Base-by-base conservation (phyloP, 2,113 vertebrate species). In the Falco punctatus region DNA sequence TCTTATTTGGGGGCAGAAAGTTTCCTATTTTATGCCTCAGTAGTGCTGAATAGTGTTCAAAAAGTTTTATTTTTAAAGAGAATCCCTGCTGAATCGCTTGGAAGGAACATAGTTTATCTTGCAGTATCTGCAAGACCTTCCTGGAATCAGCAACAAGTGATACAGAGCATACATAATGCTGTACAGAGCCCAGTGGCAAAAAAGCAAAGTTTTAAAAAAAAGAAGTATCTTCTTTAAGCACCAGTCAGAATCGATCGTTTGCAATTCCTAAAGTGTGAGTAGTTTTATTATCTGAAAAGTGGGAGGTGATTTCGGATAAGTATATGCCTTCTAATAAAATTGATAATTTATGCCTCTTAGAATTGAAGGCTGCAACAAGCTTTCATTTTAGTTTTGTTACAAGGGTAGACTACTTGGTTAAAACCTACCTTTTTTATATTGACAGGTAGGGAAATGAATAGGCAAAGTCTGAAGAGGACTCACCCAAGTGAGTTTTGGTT, bases 121-220 rank as follows among this genome's bases (percentile, higher is more conserved):
- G 57, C 83, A 75, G 57, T 46, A 35, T 84, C 57, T 92, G 64
- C 55, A 71, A 78, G 40, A 30, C 88, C 35, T 46, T 93, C 22
- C 57, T 94, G 77, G 73, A 91, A 81, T 92, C 80, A 88, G 94
- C 93, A 95, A 88, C 72, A 72, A 92, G 75, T 62, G 57, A 62
- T 33, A 72, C 54, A 55, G 86, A 86, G 64, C 1, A 0, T 59
- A 32, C 13, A 11, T 58, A 66, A n/a, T 44, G 32, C 55, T 67
- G 33, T 49, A 48, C 30, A 61, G 49, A 93, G 26, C 70, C 30
- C 52, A 72, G 57, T 61, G 57, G 30, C 66, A 64, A 38, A 24
- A 78, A 83, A 83, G 27, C 1, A 4, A 71, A 4, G 13, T 69
- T 69, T 66, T 33, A 88, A 91, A 66, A 91, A 18, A 19, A 35